These are phyloP conservation scores for Pseudorectes ferrugineus DNA, from an alignment of 2,113 vertebrate species.

Conservation along the genomic window DNA sequence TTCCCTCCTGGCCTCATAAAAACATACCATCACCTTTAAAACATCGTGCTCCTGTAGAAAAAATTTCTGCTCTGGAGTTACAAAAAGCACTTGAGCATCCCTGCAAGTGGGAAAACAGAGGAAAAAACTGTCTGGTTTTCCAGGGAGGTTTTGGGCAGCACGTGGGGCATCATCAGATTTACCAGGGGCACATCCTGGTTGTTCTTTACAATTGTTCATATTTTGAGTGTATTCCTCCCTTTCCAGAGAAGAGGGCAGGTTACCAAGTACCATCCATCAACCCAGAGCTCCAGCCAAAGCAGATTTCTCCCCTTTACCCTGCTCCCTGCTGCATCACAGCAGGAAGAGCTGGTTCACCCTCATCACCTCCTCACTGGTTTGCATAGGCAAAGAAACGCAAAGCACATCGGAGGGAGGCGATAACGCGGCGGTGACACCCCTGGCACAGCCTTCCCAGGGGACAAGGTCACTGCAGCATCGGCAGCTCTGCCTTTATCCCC, in stretches of 20 bases:
- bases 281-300: background rate
- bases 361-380: background rate
- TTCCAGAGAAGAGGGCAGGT: background rate
- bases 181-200: background rate
- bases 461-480: background rate
- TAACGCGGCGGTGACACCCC: background rate
- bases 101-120: background rate
- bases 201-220: background rate
- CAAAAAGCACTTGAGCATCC: background rate
- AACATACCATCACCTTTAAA: background rate
- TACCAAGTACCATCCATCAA: rapidly evolving
- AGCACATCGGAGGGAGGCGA: background rate
- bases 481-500: background rate
- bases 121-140: background rate
- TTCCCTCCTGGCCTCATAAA: conserved; percentile 24
- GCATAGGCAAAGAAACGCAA: background rate
- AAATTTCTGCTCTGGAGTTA: background rate
- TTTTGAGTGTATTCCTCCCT: background rate
- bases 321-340: rapidly evolving
- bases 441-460: background rate
- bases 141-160: background rate
- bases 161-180: background rate
- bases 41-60: background rate
- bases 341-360: background rate
- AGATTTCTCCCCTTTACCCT: background rate